These are phyloP conservation scores for Halcyon chelicuti DNA, from an alignment of 2,797 vertebrate species.

Conservation along the genomic window DNA sequence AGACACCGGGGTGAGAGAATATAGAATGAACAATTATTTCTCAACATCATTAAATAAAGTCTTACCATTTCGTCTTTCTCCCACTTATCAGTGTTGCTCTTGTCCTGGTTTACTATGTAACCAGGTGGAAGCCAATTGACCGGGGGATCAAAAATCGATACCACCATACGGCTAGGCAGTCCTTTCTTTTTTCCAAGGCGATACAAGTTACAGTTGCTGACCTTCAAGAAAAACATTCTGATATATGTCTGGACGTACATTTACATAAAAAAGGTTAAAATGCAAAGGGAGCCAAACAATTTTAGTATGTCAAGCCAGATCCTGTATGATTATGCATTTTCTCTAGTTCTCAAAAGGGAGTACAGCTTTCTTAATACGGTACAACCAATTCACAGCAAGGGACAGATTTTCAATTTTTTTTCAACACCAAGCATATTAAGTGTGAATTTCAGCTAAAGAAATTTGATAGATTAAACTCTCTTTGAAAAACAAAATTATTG, in stretches of 20 bases:
- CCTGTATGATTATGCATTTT: background rate
- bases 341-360: background rate
- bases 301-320: background rate
- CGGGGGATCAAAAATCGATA: slow-evolving; percentile 98
- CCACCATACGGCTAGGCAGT: slow-evolving; percentile 98
- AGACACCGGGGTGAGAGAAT: background rate
- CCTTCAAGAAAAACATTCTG: slow-evolving; percentile 80
- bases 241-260: background rate
- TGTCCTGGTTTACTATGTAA: slow-evolving; percentile 97
- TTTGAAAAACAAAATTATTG: background rate
- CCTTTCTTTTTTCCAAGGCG: slow-evolving; percentile 98
- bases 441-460: background rate
- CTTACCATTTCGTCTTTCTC: slow-evolving; percentile 91
- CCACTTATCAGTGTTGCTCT: slow-evolving; percentile 90
- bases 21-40: background rate
- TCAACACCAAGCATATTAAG: background rate
- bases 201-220: slow-evolving; percentile 99
- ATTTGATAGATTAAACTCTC: background rate
- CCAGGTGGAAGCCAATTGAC: slow-evolving; percentile 99
- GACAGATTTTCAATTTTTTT: background rate
- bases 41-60: background rate
- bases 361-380: background rate
- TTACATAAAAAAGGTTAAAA: background rate
- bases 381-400: background rate
- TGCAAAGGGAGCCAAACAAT: background rate